Evolutionary conservation across 1,140 invertebrate species (phyloP).

Genomic region (Ceratina calcarata): DNA sequence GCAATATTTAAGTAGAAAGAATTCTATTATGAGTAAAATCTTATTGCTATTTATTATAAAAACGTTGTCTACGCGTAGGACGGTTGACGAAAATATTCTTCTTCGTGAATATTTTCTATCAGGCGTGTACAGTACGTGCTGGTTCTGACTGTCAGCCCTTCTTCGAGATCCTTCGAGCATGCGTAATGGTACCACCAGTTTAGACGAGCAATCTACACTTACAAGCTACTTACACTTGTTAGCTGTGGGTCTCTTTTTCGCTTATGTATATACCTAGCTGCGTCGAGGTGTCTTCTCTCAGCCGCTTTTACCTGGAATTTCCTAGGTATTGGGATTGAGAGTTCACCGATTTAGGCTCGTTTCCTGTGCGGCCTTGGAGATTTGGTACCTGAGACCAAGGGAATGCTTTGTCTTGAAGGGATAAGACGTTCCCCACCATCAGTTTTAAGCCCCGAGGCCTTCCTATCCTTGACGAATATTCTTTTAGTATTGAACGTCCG

Average conservation of each 20-base stretch:
- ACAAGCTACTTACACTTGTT: too few species aligned
- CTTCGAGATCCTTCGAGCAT: background rate
- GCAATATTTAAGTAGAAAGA: too few species aligned
- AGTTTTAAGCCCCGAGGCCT: background rate
- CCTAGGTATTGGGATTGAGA: background rate
- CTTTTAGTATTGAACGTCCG: too few species aligned
- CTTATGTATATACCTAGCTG: background rate
- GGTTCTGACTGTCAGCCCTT: background rate
- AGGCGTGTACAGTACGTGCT: too few species aligned
- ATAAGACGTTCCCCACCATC: slow-evolving; percentile 14
- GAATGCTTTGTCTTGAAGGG: slow-evolving; percentile 9
- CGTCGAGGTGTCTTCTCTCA: slow-evolving; percentile 3
- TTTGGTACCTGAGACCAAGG: slow-evolving; percentile 2
- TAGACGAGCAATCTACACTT: background rate
- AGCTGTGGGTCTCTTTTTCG: background rate
- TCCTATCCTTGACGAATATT: too few species aligned
- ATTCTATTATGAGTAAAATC: too few species aligned
- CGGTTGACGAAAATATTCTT: background rate
- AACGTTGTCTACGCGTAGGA: too few species aligned
- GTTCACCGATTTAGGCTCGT: background rate
- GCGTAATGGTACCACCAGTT: slow-evolving; percentile 33
- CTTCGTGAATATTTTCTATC: background rate
- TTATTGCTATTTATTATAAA: too few species aligned
- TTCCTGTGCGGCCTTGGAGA: background rate
- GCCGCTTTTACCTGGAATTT: slow-evolving; percentile 2